Percentiles rank a stretch among this genome's conserved stretches.
Evolutionary conservation across 1,140 invertebrate species (phyloP).

Genomic region (Aradophagus sp.): DNA sequence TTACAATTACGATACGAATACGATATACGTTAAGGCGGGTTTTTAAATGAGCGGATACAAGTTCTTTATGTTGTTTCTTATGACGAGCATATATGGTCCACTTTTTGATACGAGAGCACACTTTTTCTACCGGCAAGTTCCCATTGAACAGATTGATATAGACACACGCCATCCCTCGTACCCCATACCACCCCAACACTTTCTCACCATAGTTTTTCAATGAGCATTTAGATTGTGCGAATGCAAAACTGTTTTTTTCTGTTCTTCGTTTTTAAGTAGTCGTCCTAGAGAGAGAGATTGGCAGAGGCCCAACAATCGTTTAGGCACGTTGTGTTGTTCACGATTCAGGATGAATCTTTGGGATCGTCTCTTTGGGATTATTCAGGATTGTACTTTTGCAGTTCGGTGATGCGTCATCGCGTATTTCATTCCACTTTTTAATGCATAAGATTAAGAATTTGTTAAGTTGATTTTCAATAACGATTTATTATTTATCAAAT

Average conservation of each 20-base stretch:
- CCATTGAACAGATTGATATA: conserved; percentile 36
- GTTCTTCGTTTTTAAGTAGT: conserved; percentile 27
- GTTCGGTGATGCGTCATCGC: no score
- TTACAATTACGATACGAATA: conserved; percentile 16
- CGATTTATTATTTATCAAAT: no score
- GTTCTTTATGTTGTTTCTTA: conserved; percentile 50
- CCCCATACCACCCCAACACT: no score
- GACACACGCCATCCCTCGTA: no score
- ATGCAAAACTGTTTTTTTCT: no score
- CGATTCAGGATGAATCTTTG: conserved; percentile 35
- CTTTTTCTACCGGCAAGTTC: conserved; percentile 69
- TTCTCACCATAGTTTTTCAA: conserved; percentile 30
- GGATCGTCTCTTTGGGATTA: conserved; percentile 45
- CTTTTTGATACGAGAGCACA: conserved; percentile 72
- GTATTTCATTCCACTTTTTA: no score
- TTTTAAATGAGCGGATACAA: conserved; percentile 12
- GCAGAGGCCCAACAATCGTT: conserved; percentile 44
- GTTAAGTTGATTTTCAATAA: no score
- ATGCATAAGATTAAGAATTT: no score
- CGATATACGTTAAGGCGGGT: no score
- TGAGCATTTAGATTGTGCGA: conserved; percentile 26
- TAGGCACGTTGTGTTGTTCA: no score
- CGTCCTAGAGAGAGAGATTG: conserved; percentile 51
- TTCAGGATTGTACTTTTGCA: conserved; percentile 2
- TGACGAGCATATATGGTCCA: conserved; percentile 62